Evolutionary conservation across 2,113 vertebrate genomes (phyloP), one percentile per base, ranked within the genome.

Genomic region (Lucifuga dentata): DNA sequence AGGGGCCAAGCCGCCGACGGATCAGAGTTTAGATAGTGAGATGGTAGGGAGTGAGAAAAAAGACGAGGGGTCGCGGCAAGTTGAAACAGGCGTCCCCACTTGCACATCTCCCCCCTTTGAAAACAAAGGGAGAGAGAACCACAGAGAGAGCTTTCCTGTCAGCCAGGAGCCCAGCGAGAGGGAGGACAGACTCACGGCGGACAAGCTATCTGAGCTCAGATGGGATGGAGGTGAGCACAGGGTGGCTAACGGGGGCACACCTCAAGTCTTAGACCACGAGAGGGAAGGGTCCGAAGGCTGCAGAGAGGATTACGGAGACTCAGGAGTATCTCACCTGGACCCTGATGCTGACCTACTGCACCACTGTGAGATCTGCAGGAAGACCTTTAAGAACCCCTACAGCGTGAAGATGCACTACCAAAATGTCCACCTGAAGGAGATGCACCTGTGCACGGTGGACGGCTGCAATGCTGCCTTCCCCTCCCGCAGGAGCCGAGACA

Each of bases 401-500:
- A 95, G 96, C 16, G 93, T 98, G 61, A 98, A 96, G 90, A 93
- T 95, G 90, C 97, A 99, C 89, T 96, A 96, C 88, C 95, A 95
- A 87, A 97, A 95, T 17, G 93, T 94, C 49, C 98, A 98, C 79
- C 86, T 95, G 61, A 95, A 95, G 89, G 96, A 98, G 82, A 94
- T 94, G 81, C 96, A 98, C 87, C 77, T 92, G 80, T 98, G 98
- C 91, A 95, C 94, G 0, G 93, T 97, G 77, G 95, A 95, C 24
- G 96, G 98, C 72, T 98, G 97, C 64, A 92, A 92, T 0, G 97
- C 97, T 52, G 91, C 94, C 26, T 98, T 98, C 85, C 95, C 96
- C 2, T 97, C 96, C 45, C 94, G 96, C 72, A 92, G 97, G 90
- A 97, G 97, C 92, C 92, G 96, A 92, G 97, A 99, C 94, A 95